These are phyloP conservation scores for Brachyalestes nurse DNA, from an alignment of 2,797 vertebrate species.

Conservation along the genomic window DNA sequence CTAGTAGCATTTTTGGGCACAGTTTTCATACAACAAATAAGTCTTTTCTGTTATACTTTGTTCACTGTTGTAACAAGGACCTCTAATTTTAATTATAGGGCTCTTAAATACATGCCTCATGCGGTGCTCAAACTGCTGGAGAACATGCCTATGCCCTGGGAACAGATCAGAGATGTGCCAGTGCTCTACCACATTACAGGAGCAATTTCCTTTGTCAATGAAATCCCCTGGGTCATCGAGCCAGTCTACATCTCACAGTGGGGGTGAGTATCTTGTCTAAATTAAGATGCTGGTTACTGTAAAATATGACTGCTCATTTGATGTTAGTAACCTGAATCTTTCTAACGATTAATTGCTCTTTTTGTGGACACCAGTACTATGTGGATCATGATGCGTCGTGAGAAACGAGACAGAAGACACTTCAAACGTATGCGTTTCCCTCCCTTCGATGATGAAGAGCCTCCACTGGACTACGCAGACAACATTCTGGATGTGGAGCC, in stretches of 20 bases:
- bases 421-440: conserved; percentile 99
- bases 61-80: neutral
- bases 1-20: neutral
- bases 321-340: no score
- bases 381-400: conserved; percentile 99
- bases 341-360: no score
- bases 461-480: conserved; percentile 96
- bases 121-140: conserved; percentile 97
- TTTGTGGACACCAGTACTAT: conserved; percentile 85
- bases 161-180: conserved; percentile 96
- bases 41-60: fast-evolving
- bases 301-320: neutral
- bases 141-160: conserved; percentile 99
- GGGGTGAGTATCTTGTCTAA: conserved; percentile 81
- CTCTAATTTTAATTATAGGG: conserved; percentile 72
- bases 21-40: neutral
- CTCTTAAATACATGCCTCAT: conserved; percentile 99
- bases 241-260: conserved; percentile 98
- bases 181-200: conserved; percentile 98
- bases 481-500: conserved; percentile 98
- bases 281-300: neutral
- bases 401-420: conserved; percentile 95
- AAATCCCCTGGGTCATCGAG: conserved; percentile 99
- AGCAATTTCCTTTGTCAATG: conserved; percentile 98
- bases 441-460: conserved; percentile 97